phyloP scores from a whole-genome alignment of 2,797 vertebrate genomes.

The Meda fulgida region DNA sequence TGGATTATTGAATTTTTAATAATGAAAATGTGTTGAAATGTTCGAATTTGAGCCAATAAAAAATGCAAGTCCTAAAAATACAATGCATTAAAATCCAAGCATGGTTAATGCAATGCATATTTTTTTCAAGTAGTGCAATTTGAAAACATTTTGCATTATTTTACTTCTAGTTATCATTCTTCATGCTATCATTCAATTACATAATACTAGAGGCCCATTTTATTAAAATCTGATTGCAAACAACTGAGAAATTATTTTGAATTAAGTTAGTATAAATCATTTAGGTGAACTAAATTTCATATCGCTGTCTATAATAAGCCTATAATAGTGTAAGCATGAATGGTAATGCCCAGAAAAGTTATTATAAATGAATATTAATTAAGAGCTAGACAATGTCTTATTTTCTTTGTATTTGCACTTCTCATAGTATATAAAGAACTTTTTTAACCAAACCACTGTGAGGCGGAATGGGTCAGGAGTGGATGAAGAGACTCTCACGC shows the following conservation, averaged over 20 bases:
- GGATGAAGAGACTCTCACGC: conserved; percentile 70
- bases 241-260: neutral
- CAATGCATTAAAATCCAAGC: too few relatives aligned
- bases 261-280: neutral
- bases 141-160: too few relatives aligned
- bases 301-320: too few relatives aligned
- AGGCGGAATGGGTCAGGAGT: conserved; percentile 69
- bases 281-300: neutral
- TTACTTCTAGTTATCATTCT: too few relatives aligned
- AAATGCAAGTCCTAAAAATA: too few relatives aligned
- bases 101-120: too few relatives aligned
- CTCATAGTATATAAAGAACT: conserved; percentile 87
- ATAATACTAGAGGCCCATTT: neutral
- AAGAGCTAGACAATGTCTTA: neutral
- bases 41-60: too few relatives aligned
- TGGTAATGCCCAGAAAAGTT: neutral
- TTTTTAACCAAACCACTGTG: conserved; percentile 85
- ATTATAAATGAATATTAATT: neutral
- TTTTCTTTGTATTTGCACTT: conserved; percentile 8
- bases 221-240: neutral
- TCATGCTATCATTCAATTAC: neutral
- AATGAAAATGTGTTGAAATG: too few relatives aligned
- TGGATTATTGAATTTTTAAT: too few relatives aligned
- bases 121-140: too few relatives aligned
- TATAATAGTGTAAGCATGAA: neutral